Percentiles rank a stretch among this genome's conserved stretches.
Evolutionary conservation across 2,113 vertebrate species (phyloP).

Genomic region (Leucopsar rothschildi): DNA sequence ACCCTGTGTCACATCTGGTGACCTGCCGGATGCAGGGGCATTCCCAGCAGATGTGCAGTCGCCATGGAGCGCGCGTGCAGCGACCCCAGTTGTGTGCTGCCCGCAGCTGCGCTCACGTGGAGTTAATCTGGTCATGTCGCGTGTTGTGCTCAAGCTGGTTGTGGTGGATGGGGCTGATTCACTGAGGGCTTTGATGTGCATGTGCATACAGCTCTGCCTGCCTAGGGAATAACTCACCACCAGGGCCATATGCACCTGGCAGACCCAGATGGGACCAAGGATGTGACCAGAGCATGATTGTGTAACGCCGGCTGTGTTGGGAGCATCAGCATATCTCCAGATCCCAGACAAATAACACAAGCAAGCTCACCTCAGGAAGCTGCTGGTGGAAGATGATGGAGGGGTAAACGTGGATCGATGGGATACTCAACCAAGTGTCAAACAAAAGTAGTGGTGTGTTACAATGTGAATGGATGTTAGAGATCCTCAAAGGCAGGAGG

Average conservation of each 20-base stretch:
- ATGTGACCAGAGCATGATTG: background rate
- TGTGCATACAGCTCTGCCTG: background rate
- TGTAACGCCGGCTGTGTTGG: accelerated
- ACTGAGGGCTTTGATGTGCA: background rate
- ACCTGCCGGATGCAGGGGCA: accelerated
- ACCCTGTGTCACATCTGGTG: accelerated
- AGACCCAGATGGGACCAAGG: background rate
- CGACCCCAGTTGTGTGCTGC: background rate
- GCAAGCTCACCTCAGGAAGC: background rate
- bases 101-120: accelerated
- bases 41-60: background rate
- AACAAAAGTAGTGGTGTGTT: background rate
- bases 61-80: accelerated
- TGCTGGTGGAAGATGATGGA: background rate
- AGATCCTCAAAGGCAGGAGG: background rate
- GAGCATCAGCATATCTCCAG: accelerated
- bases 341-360: accelerated
- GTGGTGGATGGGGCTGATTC: accelerated
- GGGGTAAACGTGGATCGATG: accelerated
- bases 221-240: background rate
- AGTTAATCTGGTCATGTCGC: accelerated
- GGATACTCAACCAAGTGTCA: background rate
- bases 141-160: accelerated
- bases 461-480: background rate
- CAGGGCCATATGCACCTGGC: accelerated